These are phyloP conservation scores for Hypena proboscidalis DNA, from an alignment of 2,888 invertebrate species.

Conservation along the genomic window DNA sequence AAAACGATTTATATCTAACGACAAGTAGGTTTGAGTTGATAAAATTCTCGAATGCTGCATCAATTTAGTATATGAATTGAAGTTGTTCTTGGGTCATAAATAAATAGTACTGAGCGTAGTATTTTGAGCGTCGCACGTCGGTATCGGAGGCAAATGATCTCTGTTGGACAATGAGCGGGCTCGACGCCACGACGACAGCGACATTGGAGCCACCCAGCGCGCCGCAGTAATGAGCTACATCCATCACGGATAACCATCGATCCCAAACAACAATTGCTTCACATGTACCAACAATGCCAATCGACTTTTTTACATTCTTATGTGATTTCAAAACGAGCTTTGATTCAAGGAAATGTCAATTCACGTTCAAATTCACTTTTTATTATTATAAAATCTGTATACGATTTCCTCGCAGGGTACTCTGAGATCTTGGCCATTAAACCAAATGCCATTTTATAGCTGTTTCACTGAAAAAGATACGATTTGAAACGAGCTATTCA, in stretches of 20 bases:
- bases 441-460: no score
- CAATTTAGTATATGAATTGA: slow-evolving; percentile 3
- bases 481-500: no score
- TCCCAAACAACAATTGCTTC: slow-evolving; percentile 52
- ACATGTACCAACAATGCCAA: slow-evolving; percentile 34
- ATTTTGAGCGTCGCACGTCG: slow-evolving; percentile 65
- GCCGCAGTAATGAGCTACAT: slow-evolving; percentile 71
- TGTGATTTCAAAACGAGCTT: no score
- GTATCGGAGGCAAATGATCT: slow-evolving; percentile 70
- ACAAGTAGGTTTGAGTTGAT: slow-evolving; percentile 46
- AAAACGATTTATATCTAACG: slow-evolving; percentile 59
- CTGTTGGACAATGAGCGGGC: slow-evolving; percentile 65
- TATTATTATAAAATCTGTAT: no score
- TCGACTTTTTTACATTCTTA: slow-evolving; percentile 19
- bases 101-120: slow-evolving; percentile 78
- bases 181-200: slow-evolving; percentile 43
- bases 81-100: slow-evolving; percentile 64
- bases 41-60: no score
- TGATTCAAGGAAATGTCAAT: no score
- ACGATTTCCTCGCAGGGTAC: no score
- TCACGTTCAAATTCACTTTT: no score
- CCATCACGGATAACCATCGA: slow-evolving; percentile 76
- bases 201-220: slow-evolving; percentile 68
- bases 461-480: no score
- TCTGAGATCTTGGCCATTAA: no score